phyloP scores from a whole-genome alignment of 2,888 invertebrate species.

The Scaptomyza parva region DNA sequence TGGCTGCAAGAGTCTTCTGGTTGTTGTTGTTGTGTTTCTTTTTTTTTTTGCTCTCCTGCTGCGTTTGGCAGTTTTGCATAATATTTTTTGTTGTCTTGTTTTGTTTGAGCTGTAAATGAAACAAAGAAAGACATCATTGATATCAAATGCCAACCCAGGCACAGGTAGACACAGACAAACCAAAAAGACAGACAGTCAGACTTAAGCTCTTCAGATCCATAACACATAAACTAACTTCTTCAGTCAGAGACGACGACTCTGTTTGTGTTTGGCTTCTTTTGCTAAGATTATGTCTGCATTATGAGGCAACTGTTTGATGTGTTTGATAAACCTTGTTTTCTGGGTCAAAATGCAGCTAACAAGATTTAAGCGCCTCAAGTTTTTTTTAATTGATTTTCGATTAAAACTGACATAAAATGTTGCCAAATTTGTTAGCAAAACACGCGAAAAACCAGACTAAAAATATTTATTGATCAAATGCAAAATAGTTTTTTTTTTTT shows the following conservation, averaged over 20 bases:
- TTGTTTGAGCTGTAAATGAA: slow-evolving; percentile 64
- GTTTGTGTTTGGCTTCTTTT: slow-evolving; percentile 65
- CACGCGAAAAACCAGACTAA: slow-evolving; percentile 6
- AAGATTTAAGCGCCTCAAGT: neutral
- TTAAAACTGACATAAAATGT: slow-evolving; percentile 27
- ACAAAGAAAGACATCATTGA: slow-evolving; percentile 81
- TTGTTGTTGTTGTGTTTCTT: slow-evolving; percentile 12
- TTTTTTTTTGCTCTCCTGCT: slow-evolving; percentile 51
- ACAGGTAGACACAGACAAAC: no score
- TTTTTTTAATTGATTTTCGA: slow-evolving; percentile 57
- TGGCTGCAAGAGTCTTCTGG: slow-evolving; percentile 35
- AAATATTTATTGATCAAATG: neutral
- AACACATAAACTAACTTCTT: slow-evolving; percentile 8
- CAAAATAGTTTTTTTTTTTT: neutral
- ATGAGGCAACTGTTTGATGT: slow-evolving; percentile 20
- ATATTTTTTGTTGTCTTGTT: slow-evolving; percentile 10
- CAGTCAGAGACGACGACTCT: slow-evolving; percentile 16
- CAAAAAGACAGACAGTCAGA: neutral
- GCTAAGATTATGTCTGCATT: slow-evolving; percentile 26
- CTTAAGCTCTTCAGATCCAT: neutral
- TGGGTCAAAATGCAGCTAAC: slow-evolving; percentile 50
- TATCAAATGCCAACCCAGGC: slow-evolving; percentile 76
- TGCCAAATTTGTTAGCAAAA: slow-evolving; percentile 43
- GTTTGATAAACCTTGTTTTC: slow-evolving; percentile 8
- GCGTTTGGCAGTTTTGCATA: slow-evolving; percentile 68